Percentiles rank a stretch among this genome's conserved stretches.
These are phyloP conservation scores for Brachionus calyciflorus DNA, from an alignment of 1,140 invertebrate genomes.

Conservation along the genomic window DNA sequence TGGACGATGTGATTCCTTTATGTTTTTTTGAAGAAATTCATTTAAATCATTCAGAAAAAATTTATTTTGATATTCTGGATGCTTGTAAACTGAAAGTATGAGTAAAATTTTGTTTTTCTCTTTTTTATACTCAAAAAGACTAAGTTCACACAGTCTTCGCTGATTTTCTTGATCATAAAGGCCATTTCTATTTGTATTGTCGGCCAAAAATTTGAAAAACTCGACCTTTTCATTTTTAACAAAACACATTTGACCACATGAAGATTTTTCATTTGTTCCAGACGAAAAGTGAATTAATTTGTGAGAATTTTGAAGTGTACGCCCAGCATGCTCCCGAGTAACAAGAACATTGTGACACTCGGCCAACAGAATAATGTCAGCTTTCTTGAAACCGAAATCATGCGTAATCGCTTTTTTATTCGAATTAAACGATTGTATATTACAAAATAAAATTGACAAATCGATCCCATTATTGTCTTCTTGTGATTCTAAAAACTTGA, in stretches of 20 bases:
- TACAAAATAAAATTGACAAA: background rate
- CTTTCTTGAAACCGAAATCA: background rate
- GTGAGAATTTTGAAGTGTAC: background rate
- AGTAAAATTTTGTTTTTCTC: background rate
- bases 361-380: background rate
- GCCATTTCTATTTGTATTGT: background rate
- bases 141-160: background rate
- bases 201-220: background rate
- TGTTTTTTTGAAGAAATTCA: background rate
- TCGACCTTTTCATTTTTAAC: background rate
- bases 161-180: background rate
- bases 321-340: background rate
- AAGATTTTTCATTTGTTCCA: background rate
- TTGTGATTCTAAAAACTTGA: background rate
- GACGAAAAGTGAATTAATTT: background rate
- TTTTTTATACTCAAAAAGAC: background rate
- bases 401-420: background rate
- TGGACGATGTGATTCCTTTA: too few relatives aligned
- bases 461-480: background rate
- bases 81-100: background rate
- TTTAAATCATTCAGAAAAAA: background rate
- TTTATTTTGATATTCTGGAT: background rate
- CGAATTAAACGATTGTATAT: conserved; percentile 3
- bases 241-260: background rate
- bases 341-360: background rate